A percentile compares a stretch with the other conserved stretches of the same genome.
Conservation (phyloP, 1,140 invertebrate genomes). For the Drosophila subobscura region DNA sequence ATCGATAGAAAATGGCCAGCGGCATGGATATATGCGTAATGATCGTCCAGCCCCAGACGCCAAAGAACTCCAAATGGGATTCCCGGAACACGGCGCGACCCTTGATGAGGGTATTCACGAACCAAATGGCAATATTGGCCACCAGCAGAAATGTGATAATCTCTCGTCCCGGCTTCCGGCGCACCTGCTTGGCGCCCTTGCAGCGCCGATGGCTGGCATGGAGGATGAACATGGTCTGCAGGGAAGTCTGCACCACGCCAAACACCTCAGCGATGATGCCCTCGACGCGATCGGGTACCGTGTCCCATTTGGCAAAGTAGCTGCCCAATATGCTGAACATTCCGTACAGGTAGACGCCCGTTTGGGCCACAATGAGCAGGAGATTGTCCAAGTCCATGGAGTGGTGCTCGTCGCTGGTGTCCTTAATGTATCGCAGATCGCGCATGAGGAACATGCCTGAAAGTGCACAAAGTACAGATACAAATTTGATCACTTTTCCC, state of each 20-base stretch:
- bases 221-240: slow-evolving; percentile 92
- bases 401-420: slow-evolving; percentile 84
- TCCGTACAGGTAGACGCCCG: slow-evolving; percentile 94
- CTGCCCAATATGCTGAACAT: slow-evolving; percentile 94
- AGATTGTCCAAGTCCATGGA: slow-evolving; percentile 92
- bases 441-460: slow-evolving; percentile 87
- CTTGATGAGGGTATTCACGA: slow-evolving; percentile 93
- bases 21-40: slow-evolving; percentile 94
- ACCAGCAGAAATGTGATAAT: slow-evolving; percentile 93
- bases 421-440: slow-evolving; percentile 86
- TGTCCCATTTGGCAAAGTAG: slow-evolving; percentile 87
- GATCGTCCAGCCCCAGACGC: slow-evolving; percentile 93
- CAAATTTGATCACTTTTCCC: neutral
- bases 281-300: slow-evolving; percentile 84
- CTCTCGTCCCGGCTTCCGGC: slow-evolving; percentile 91
- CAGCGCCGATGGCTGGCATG: slow-evolving; percentile 91
- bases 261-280: slow-evolving; percentile 86
- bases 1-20: slow-evolving; percentile 93
- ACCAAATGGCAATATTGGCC: slow-evolving; percentile 94
- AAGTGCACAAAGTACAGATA: neutral
- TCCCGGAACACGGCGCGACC: slow-evolving; percentile 91
- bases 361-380: slow-evolving; percentile 92
- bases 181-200: slow-evolving; percentile 85
- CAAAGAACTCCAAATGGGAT: slow-evolving; percentile 91
- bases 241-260: slow-evolving; percentile 88